Base-by-base conservation (phyloP, 2,113 vertebrate genomes). In the Aspiorhynchus laticeps region DNA sequence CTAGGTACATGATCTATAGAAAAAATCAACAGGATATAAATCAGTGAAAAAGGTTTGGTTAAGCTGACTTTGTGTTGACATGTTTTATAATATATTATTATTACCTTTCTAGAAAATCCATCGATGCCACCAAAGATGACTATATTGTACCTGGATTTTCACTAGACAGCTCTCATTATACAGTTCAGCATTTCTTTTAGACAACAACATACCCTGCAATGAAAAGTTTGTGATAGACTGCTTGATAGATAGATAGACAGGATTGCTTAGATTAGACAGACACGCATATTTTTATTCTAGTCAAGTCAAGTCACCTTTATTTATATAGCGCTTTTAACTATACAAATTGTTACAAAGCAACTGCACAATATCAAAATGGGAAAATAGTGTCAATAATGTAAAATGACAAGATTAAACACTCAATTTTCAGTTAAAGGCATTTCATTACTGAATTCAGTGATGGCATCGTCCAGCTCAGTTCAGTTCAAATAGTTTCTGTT, bases 91-190 rank as follows among this genome's bases (percentile, higher is more conserved):
- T 7, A 36, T 71, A 71, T 71, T 73, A 69, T 17, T 69, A 21
- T 38, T 73, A 73, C 69, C 69, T 41, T 73, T 73, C 36, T 38
- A 3, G 69, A 73, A 73, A 73, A 73, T 10, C 69, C 69, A 73
- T 73, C 19, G 24, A 73, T 71, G 31, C 15, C 67, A 38, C 67
- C 67, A 10, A 71, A 71, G 36, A 67, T 67, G 10, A 28, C n/a
- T n/a, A n/a, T n/a, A n/a, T 82, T 82, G 53, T 82, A 46, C 67
- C 41, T 51, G 46, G 26, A 31, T 83, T 15, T 63, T 12, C 11
- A 28, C 14, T 28, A 14, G 61, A 63, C 61, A 65, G 14, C 61
- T 61, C 61, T 61, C 56, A 61, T 61, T 24, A 10, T 7, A 61
- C 0, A 61, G 10, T 61, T 61, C 3, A 61, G 56, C 56, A 10